phyloP scores from a whole-genome alignment of 1,140 invertebrate genomes.

The Meloidogyne floridensis region DNA sequence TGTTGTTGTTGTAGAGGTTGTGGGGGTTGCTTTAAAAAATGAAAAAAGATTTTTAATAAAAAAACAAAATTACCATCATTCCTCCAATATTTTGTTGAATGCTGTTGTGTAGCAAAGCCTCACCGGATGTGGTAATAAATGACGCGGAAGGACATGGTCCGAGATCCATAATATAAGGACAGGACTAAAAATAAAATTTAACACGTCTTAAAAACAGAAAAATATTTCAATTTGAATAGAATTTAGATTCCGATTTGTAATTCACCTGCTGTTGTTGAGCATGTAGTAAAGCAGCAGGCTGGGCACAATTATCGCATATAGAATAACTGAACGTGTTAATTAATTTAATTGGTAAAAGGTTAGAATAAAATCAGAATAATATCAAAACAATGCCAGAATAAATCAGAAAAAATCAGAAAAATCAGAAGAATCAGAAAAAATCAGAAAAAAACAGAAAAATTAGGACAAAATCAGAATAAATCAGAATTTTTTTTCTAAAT shows the following conservation, averaged over 20 bases:
- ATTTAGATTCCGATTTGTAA: background rate
- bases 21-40: background rate
- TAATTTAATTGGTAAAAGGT: background rate
- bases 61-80: background rate
- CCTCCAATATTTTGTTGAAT: background rate
- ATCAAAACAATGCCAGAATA: too few relatives aligned
- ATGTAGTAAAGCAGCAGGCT: background rate
- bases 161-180: constrained; percentile 1
- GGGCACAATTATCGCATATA: background rate
- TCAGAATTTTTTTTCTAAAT: background rate
- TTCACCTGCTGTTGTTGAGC: background rate
- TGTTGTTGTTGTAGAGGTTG: constrained; percentile 9
- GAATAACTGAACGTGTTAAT: constrained; percentile 11
- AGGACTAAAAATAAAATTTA: background rate
- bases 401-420: background rate
- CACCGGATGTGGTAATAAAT: background rate
- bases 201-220: too few relatives aligned
- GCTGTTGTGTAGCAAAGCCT: background rate
- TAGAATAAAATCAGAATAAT: too few relatives aligned
- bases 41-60: background rate
- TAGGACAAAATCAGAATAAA: too few relatives aligned
- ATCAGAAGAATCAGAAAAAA: too few relatives aligned
- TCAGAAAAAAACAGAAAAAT: too few relatives aligned
- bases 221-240: background rate
- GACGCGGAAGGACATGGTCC: background rate